These are phyloP conservation scores for Halisarca cf. caerulea DNA, from an alignment of 37 sponge, comb jelly and placozoan genomes.

Conservation along the genomic window DNA sequence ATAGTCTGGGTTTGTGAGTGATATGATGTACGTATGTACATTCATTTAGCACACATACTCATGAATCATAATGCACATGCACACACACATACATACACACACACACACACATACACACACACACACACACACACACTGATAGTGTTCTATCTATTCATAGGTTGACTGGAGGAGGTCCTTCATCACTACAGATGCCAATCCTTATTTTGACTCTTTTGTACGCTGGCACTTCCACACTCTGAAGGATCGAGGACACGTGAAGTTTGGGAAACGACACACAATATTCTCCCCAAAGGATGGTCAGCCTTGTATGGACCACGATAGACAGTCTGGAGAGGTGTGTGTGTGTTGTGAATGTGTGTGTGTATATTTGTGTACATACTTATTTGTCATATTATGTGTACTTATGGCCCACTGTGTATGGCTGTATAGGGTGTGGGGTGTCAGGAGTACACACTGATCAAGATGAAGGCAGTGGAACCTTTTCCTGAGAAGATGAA, in stretches of 20 bases:
- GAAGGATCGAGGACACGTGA: constrained; percentile 85
- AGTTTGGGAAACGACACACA: constrained; percentile 97
- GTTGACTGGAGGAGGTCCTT: constrained; percentile 99
- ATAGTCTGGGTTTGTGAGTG: no score
- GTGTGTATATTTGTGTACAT: no score
- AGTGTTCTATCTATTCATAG: constrained; percentile 22
- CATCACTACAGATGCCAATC: constrained; percentile 97
- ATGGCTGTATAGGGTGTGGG: constrained; percentile 76
- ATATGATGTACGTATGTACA: neutral
- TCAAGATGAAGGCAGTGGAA: constrained; percentile 86
- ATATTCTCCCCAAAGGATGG: constrained; percentile 88
- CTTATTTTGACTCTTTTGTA: constrained; percentile 98
- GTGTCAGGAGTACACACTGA: constrained; percentile 97
- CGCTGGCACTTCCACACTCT: constrained; percentile 94
- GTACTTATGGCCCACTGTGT: neutral
- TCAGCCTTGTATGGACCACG: constrained; percentile 99
- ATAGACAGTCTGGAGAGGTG: constrained; percentile 89
- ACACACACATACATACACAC: neutral
- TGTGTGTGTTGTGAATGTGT: neutral
- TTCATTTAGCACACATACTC: neutral
- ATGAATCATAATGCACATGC: neutral
- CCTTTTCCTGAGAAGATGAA: constrained; percentile 81
- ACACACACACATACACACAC: constrained; percentile 9
- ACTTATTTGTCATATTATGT: no score
- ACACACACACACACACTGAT: neutral